Evolutionary conservation across 1,140 invertebrate genomes (phyloP), one percentile per base, ranked within the genome.

Genomic region (Rhysida immarginata): DNA sequence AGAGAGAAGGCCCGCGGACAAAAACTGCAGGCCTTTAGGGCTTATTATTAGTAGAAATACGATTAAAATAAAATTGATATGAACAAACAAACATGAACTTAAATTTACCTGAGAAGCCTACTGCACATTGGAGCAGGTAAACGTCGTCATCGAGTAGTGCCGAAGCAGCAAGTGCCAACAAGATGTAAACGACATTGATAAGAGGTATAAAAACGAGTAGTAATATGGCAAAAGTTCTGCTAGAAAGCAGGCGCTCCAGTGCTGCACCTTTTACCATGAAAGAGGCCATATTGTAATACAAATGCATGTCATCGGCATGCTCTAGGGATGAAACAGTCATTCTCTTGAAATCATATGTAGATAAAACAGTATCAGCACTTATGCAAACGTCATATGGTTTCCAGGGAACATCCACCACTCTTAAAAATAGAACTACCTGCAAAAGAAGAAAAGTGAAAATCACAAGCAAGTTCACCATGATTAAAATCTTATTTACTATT

Each of bases 271-370:
- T 84, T 23, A 78, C 66, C 8, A 83, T 66, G 41, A 83, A 77
- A 1, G 82, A 84, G 16, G 77, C 66, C 82, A 85, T 84, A 62
- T 85, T 85, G 64, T 81, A 84, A 63, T 83, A 84, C 0, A 84
- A 70, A 69, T 85, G 82, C 76, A 81, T 79, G 60, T 84, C 82
- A 49, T 81, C 76, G 1, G 71, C 79, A 70, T 85, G 82, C 65
- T 79, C 80, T 58, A 85, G 74, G 14, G 77, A 71, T 1, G 77
- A 78, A 5, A 80, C 58, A 11, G 84, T 51, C 16, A 85, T 71
- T 14, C 79, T 69, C 20, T 67, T 63, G 69, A 76, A 84, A 56
- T 83, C 73, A 53, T 66, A 67, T 20, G 72, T 63, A 26, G 75
- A 69, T 18, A 77, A 67, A 23, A 83, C 66, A 59, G 76, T 70